These are phyloP conservation scores for Lutjanus campechanus DNA, from an alignment of 2,797 vertebrate genomes.

Conservation along the genomic window DNA sequence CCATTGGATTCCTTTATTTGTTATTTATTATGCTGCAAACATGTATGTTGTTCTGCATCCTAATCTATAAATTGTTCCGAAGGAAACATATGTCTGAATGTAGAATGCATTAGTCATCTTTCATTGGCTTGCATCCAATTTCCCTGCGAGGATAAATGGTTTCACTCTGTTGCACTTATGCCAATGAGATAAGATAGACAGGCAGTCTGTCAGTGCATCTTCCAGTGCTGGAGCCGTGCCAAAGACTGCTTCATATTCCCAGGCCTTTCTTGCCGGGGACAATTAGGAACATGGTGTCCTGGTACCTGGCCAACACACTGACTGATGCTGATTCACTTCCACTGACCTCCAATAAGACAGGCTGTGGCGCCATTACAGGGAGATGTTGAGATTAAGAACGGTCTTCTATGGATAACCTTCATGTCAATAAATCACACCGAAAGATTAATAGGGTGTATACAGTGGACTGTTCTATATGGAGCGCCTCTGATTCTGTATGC, in stretches of 20 bases:
- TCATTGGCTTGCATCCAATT: slow-evolving; percentile 50
- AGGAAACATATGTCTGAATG: slow-evolving; percentile 35
- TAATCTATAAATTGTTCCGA: slow-evolving; percentile 17
- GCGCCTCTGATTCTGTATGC: slow-evolving; percentile 31
- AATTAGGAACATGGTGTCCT: slow-evolving; percentile 77
- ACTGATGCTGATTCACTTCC: slow-evolving; percentile 65
- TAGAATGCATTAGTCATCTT: slow-evolving; percentile 64
- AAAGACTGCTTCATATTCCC: slow-evolving; percentile 63
- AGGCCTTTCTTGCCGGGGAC: slow-evolving; percentile 57
- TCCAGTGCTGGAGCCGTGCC: slow-evolving; percentile 50
- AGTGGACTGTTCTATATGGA: slow-evolving; percentile 14
- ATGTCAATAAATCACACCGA: slow-evolving; percentile 44
- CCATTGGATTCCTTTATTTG: not conserved
- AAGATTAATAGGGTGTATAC: slow-evolving; percentile 12
- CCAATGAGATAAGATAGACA: slow-evolving; percentile 67
- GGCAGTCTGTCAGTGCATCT: slow-evolving; percentile 46
- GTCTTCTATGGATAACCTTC: slow-evolving; percentile 50
- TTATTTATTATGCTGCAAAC: slow-evolving; percentile 11
- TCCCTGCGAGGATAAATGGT: slow-evolving; percentile 57
- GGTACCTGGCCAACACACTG: slow-evolving; percentile 62
- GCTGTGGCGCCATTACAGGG: slow-evolving; percentile 47
- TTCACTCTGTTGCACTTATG: slow-evolving; percentile 65
- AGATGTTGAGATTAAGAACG: slow-evolving; percentile 38
- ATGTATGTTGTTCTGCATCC: not conserved
- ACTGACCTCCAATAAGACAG: slow-evolving; percentile 59